Percentiles rank a stretch among this genome's conserved stretches.
Evolutionary conservation across 2,888 invertebrate genomes (phyloP).

Genomic region (Taphrorychus bicolor): DNA sequence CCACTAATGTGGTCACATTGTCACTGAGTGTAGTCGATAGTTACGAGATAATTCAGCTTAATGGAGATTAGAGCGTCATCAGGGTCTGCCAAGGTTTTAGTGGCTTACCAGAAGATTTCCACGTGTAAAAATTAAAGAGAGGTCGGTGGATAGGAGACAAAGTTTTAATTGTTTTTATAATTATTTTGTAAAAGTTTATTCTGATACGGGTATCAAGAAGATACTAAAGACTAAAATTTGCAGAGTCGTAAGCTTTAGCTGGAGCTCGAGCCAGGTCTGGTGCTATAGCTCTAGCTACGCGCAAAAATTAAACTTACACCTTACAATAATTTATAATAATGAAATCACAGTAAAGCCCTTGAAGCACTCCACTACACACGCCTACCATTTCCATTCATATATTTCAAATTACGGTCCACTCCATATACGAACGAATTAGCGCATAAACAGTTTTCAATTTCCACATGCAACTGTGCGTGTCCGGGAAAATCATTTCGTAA

Average conservation of each 20-base stretch:
- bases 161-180: too few species aligned
- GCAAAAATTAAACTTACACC: too few species aligned
- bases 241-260: too few species aligned
- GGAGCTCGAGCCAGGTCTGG: too few species aligned
- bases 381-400: not conserved
- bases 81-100: not conserved
- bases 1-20: not conserved
- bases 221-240: too few species aligned
- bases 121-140: too few species aligned
- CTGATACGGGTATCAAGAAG: too few species aligned
- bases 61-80: not conserved
- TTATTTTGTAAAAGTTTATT: too few species aligned
- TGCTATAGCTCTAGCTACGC: too few species aligned
- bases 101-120: not conserved
- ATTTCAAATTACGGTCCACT: slow-evolving; percentile 3
- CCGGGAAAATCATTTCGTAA: not conserved
- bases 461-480: slow-evolving; percentile 4
- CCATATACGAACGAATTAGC: not conserved
- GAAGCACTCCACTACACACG: not conserved
- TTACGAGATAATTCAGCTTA: not conserved
- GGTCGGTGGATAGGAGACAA: too few species aligned
- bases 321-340: too few species aligned
- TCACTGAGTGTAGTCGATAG: not conserved
- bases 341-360: not conserved
- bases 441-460: slow-evolving; percentile 3